A percentile compares a stretch with the other conserved stretches of the same genome.
phyloP scores from a whole-genome alignment of 2,113 vertebrate species.

The Scortum barcoo region DNA sequence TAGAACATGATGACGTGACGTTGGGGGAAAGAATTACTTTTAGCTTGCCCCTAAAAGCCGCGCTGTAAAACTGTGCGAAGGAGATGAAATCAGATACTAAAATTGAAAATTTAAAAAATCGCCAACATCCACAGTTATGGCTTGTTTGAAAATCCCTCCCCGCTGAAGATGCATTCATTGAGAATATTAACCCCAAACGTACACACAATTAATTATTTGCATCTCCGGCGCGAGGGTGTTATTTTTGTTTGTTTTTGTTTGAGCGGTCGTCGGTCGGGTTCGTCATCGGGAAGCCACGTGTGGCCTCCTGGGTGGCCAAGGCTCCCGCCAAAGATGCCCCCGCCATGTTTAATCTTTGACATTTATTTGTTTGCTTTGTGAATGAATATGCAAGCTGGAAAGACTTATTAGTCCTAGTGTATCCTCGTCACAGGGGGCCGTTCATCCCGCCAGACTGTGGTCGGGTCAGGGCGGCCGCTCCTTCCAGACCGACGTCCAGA shows the following conservation, averaged over 20 bases:
- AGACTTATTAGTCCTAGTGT: constrained; percentile 73
- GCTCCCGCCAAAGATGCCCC: constrained; percentile 76
- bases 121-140: constrained; percentile 21
- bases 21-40: constrained; percentile 73
- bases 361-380: constrained; percentile 84
- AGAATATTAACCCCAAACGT: constrained; percentile 31
- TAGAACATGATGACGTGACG: constrained; percentile 74
- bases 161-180: constrained; percentile 29
- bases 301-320: constrained; percentile 79
- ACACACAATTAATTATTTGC: constrained; percentile 63
- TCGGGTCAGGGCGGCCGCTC: constrained; percentile 63
- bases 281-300: constrained; percentile 56
- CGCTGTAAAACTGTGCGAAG: constrained; percentile 71
- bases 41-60: constrained; percentile 59
- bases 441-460: constrained; percentile 84
- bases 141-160: background rate
- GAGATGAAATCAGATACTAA: constrained; percentile 68
- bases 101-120: constrained; percentile 54
- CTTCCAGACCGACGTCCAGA: constrained; percentile 70
- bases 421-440: constrained; percentile 78
- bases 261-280: constrained; percentile 58
- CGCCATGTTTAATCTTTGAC: constrained; percentile 78
- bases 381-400: constrained; percentile 83
- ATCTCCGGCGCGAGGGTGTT: constrained; percentile 43
- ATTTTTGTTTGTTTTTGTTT: constrained; percentile 72